Base-by-base conservation (phyloP, 2,888 invertebrate genomes). In the Drosophila borborema region DNA sequence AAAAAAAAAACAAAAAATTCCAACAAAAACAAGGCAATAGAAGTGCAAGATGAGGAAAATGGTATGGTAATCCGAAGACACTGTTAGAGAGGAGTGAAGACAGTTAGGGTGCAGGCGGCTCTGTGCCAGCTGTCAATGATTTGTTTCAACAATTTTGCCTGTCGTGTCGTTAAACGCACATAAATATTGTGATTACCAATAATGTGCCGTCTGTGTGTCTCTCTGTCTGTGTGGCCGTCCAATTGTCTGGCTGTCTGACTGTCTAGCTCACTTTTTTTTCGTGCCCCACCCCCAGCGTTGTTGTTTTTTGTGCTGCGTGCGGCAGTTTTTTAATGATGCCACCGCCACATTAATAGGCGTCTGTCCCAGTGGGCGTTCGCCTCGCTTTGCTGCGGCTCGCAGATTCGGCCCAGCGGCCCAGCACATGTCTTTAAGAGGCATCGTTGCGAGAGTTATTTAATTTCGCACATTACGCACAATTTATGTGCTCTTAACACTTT, bases 101-200 rank as follows among this genome's bases (percentile, higher is more conserved):
- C 63, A 71, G 72, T 45, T 54, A 2, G 38, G 45, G 20, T 36
- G 38, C 16, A 53, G 20, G 53, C 18, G 20, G 53, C 68, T 45
- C 38, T 51, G 66, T 31, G 82, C 67, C 90, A 85, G 85, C 88
- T 85, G 90, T 77, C 90, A 87, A 81, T 82, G 82, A 85, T 89
- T 85, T 85, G 85, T 85, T 89, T 87, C 72, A 82, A 87, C 86
- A 77, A 85, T 76, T 89, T 87, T 73, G 85, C 64, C 72, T 74
- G 78, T 74, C 73, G 72, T 87, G 88, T 85, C 88, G 82, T 89
- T 85, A 85, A 85, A 81, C 73, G 82, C 72, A 89, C 90, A 89
- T 89, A 85, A 85, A 85, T 87, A 90, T 88, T 77, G 88, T 87
- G 88, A 85, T 85, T 85, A 89, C 90, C 85, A 79, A 75, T 87